Base-by-base conservation (phyloP, 2,113 vertebrate genomes). In the Caretta caretta region DNA sequence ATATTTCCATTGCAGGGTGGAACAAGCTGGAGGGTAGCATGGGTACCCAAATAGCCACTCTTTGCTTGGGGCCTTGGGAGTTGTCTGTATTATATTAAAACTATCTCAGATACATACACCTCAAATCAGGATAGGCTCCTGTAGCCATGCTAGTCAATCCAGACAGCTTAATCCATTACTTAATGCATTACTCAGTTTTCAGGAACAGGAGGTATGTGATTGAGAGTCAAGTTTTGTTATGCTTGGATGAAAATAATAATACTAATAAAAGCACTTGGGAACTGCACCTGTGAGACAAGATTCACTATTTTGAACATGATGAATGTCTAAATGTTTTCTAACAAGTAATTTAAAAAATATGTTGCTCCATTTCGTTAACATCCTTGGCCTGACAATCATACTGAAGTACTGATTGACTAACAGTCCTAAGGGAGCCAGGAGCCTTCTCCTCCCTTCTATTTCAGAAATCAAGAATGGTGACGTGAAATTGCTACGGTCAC, bases 171-270 rank as follows among this genome's bases (percentile, higher is more conserved):
- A 1, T 96, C 94, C 97, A 96, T 98, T 98, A 98, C 96, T 98
- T 98, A 98, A 97, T 97, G 95, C 88, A 95, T 98, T 98, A 98
- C 97, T 98, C 98, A 97, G 94, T 92, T 97, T 95, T 96, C 96
- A 97, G 95, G 97, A 96, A 94, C 84, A 95, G 94, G 95, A 96
- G 97, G 84, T 90, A 94, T 97, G 97, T 96, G 97, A 97, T 97
- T 97, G 90, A 86, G 89, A 98, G 92, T 97, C 97, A 97, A 98
- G 94, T 97, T 97, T 94, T 75, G 97, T 97, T 98, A 96, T 97
- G 97, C 95, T 97, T 96, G 97, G 95, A 94, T 97, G 97, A 97
- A 98, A 98, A 98, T 91, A 97, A 98, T 97, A 98, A 98, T 93
- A 96, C 86, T 93, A 16, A 95, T 97, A 97, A 97, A 96, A 84